Percentiles rank a stretch among this genome's conserved stretches.
Conservation (phyloP, 2,797 vertebrate species). For the Cryptoblepharus egeriae region DNA sequence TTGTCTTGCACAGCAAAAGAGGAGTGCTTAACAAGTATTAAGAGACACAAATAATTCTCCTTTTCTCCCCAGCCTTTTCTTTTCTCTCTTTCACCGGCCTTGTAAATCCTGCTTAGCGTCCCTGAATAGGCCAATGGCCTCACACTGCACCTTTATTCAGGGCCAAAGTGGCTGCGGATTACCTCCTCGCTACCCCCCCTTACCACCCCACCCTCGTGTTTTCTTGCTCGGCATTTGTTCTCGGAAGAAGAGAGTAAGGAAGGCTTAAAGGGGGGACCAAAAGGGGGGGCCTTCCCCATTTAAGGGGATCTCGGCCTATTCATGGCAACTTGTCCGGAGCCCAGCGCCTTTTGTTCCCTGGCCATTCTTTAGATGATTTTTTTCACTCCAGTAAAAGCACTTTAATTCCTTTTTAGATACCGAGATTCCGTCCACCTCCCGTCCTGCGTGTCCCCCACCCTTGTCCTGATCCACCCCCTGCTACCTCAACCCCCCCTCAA, state of each 20-base stretch:
- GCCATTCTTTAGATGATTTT: constrained; percentile 84
- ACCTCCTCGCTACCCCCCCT: constrained; percentile 80
- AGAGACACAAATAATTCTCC: constrained; percentile 84
- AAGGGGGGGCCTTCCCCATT: constrained; percentile 82
- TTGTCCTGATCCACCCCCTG: constrained; percentile 35
- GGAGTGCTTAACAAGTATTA: constrained; percentile 84
- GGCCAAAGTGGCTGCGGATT: constrained; percentile 83
- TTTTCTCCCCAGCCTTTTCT: constrained; percentile 81
- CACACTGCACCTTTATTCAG: constrained; percentile 83
- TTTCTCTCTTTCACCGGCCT: constrained; percentile 79
- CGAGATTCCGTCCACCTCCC: constrained; percentile 79
- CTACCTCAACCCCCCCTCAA: constrained; percentile 32
- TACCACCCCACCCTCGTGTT: constrained; percentile 65
- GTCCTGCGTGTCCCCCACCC: constrained; percentile 59
- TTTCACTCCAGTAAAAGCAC: constrained; percentile 82
- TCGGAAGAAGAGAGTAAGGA: constrained; percentile 74
- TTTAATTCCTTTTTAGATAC: constrained; percentile 86
- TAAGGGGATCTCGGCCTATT: constrained; percentile 83
- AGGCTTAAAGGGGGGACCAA: constrained; percentile 75
- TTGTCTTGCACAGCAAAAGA: constrained; percentile 79
- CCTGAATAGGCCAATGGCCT: constrained; percentile 82
- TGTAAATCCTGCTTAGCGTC: constrained; percentile 83
- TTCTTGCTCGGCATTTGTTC: constrained; percentile 76
- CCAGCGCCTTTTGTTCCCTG: constrained; percentile 78
- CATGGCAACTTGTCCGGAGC: constrained; percentile 80